phyloP scores from a whole-genome alignment of 2,888 invertebrate genomes.

The Pterostichus madidus region DNA sequence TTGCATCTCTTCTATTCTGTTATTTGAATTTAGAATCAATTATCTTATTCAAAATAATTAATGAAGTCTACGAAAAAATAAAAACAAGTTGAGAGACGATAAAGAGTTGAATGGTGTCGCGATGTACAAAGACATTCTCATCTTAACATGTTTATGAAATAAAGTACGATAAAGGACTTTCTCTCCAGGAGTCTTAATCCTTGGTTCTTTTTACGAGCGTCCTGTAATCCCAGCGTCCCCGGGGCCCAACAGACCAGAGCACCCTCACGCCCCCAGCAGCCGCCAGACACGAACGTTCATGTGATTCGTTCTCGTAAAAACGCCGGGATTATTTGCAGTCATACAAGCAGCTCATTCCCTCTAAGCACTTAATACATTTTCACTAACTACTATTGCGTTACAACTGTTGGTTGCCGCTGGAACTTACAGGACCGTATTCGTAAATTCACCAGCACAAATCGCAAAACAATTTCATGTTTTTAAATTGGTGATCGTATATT shows the following conservation, averaged over 20 bases:
- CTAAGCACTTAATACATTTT: neutral
- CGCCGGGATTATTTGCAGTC: slow-evolving; percentile 1
- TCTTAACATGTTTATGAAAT: slow-evolving; percentile 53
- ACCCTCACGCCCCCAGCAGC: neutral
- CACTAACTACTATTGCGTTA: slow-evolving; percentile 1
- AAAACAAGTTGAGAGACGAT: slow-evolving; percentile 7
- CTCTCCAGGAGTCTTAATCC: slow-evolving; percentile 23
- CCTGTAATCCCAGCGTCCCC: slow-evolving; percentile 26
- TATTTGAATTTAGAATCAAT: slow-evolving; percentile 16
- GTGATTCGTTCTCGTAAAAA: neutral
- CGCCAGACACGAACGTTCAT: neutral
- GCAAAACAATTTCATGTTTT: no score
- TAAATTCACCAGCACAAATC: no score
- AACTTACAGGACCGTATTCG: no score
- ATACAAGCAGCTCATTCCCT: neutral
- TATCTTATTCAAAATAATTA: slow-evolving; percentile 18
- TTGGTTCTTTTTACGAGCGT: slow-evolving; percentile 40
- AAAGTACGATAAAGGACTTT: slow-evolving; percentile 35
- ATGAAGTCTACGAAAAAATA: slow-evolving; percentile 6
- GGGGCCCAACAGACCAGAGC: neutral
- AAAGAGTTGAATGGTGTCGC: neutral
- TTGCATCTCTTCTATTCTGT: neutral
- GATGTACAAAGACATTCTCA: no score
- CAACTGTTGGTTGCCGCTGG: neutral
- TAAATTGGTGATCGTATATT: no score